Evolutionary conservation across 2,888 invertebrate genomes (phyloP), one percentile per base, ranked within the genome.

Genomic region (Drosophila mercatorum): DNA sequence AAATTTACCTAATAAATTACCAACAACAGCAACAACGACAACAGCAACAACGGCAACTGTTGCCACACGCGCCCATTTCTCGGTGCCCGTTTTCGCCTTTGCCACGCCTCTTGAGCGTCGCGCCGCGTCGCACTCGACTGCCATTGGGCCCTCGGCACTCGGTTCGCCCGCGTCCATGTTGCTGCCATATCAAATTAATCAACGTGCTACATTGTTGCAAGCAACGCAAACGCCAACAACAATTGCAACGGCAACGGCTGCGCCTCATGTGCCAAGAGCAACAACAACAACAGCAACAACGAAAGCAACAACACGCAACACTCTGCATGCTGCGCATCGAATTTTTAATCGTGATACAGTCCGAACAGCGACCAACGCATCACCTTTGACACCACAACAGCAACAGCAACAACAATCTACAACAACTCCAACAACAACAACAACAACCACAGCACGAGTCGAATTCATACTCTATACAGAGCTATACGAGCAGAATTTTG

Each of bases 151-250:
- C 60, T 22, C 62, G 72, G 72, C 68, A 65, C 40, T 59, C 44
- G 79, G 73, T 68, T 66, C 78, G 78, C 83, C 84, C 78, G 81
- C 82, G 79, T 88, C 86, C 81, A 83, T 90, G 88, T 76, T 80
- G 75, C 72, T 80, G 83, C 85, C 81, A 87, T 89, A 83, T 83
- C 86, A 88, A 80, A 91, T 91, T 84, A 90, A 90, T 87, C 90
- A 91, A 80, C 74, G 74, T 80, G 81, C 80, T 81, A 86, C 91
- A 90, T 83, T 88, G 90, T 86, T 89, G 90, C 90, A 89, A 79
- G 73, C 80, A 79, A 67, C 80, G 64, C 66, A 70, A 73, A 71
- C 73, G 78, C 43, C 83, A 78, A 71, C 66, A 67, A 44, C 77
- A 83, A 46, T 68, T 58, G 14, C 55, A 65, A 57, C 75, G 64